A percentile compares a stretch with the other conserved stretches of the same genome.
Conservation (phyloP, 2,113 vertebrate species). For the Chelonoidis abingdonii region DNA sequence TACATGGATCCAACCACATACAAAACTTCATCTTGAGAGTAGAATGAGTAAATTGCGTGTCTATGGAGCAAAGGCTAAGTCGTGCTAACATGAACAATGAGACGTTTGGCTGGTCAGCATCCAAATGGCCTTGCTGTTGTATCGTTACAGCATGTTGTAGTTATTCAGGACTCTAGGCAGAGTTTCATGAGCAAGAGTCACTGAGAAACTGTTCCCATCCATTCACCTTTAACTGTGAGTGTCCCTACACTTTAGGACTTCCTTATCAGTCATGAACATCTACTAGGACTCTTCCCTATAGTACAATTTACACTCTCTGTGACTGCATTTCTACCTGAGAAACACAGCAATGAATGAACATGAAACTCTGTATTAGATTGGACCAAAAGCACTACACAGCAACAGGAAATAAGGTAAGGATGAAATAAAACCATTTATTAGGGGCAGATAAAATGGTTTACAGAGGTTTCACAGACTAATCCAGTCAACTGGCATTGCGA, state of each 20-base stretch:
- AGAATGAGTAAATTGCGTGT: background rate
- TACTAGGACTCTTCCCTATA: conserved; percentile 52
- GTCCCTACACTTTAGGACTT: conserved; percentile 47
- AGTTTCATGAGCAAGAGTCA: background rate
- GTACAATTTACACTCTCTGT: conserved; percentile 55
- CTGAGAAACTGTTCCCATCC: conserved; percentile 14
- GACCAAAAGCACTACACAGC: conserved; percentile 62
- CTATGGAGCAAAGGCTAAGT: background rate
- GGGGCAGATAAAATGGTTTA: conserved; percentile 54
- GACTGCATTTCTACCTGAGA: conserved; percentile 63
- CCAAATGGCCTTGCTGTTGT: background rate
- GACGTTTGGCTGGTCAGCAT: background rate
- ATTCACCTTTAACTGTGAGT: conserved; percentile 14
- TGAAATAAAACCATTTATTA: conserved; percentile 71
- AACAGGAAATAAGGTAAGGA: conserved; percentile 64
- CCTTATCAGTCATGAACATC: conserved; percentile 52
- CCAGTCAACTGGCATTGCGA: conserved; percentile 26
- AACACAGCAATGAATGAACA: conserved; percentile 61
- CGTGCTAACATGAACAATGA: background rate
- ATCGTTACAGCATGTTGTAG: background rate
- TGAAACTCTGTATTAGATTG: conserved; percentile 61
- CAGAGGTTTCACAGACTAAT: conserved; percentile 51
- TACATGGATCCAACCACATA: background rate
- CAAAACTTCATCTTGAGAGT: background rate
- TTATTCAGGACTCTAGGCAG: background rate